Evolutionary conservation across 2,888 invertebrate species (phyloP), one percentile per base, ranked within the genome.

Genomic region (Sphinx pinastri): DNA sequence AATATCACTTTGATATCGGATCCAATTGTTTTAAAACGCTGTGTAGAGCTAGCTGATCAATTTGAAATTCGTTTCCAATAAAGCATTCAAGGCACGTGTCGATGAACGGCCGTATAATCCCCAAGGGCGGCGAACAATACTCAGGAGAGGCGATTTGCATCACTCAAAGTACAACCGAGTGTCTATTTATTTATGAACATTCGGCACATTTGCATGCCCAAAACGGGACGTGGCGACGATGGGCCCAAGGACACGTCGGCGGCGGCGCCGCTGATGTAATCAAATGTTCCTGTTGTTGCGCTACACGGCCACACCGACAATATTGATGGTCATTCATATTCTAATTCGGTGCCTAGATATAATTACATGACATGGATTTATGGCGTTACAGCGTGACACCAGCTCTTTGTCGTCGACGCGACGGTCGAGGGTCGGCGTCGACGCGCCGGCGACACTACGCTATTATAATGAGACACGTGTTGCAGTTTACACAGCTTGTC

Each of bases 71-170:
- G 85, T 85, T 86, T 85, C 79, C 83, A 83, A 90, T 92, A 84
- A 87, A 75, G 72, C 75, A 93, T 90, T 88, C 92, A 77, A 74
- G 77, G 81, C 92, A 88, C 92, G 92, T 90, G 74, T 82, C 73
- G 74, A 73, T 79, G 79, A 82, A 79, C 82, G 82, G 79, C 80
- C 83, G 87, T 85, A 86, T 88, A 88, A 91, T 88, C 88, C 85
- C 84, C 90, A 91, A 92, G 89, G 92, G 88, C 91, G 85, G 80
- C 78, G 84, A 87, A 93, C 92, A 93, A 93, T 93, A 86, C 91
- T 85, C 84, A 81, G 82, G 88, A 89, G 90, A 90, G 83, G 85
- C 84, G 84, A 90, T 92, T 92, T 89, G 91, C 88, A 92, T 92
- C 81, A 84, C 79, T 78, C 78, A 80, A 71, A 81, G 80, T 81